A percentile compares a stretch with the other conserved stretches of the same genome.
Conservation (phyloP, 1,140 invertebrate genomes). For the Achroia grisella region DNA sequence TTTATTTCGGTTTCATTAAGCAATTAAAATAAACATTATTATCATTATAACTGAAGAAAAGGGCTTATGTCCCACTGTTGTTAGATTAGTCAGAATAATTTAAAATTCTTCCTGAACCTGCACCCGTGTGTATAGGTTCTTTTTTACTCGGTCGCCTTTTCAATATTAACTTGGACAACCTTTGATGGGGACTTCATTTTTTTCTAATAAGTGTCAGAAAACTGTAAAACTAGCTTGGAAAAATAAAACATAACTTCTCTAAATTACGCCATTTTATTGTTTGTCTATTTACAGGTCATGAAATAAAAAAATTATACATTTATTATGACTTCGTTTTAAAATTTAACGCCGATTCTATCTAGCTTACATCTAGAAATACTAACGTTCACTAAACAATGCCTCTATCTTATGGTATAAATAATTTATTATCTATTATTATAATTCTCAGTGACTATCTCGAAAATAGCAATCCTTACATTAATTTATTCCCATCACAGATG, state of each 20-base stretch:
- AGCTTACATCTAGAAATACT: slow-evolving; percentile 5
- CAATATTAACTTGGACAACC: no score
- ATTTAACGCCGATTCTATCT: slow-evolving; percentile 4
- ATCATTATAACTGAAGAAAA: no score
- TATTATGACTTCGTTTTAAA: slow-evolving; percentile 39
- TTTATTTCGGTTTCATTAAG: no score
- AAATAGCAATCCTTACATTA: not conserved
- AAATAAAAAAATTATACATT: slow-evolving; percentile 38
- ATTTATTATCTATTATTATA: slow-evolving; percentile 20
- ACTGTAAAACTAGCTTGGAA: no score
- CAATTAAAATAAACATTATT: no score
- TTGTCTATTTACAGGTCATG: slow-evolving; percentile 54
- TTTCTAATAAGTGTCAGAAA: no score
- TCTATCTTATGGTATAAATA: slow-evolving; percentile 33
- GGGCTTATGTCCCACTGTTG: no score
- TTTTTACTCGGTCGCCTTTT: no score
- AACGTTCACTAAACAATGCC: slow-evolving; percentile 18
- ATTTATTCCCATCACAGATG: slow-evolving; percentile 45
- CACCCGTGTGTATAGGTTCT: no score
- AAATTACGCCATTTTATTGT: slow-evolving; percentile 36
- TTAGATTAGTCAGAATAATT: no score
- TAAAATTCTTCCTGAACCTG: no score
- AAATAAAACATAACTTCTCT: slow-evolving; percentile 14
- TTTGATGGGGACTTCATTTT: no score
- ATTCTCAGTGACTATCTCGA: not conserved